Base-by-base conservation (phyloP, 2,888 invertebrate species). In the Bombylius major region DNA sequence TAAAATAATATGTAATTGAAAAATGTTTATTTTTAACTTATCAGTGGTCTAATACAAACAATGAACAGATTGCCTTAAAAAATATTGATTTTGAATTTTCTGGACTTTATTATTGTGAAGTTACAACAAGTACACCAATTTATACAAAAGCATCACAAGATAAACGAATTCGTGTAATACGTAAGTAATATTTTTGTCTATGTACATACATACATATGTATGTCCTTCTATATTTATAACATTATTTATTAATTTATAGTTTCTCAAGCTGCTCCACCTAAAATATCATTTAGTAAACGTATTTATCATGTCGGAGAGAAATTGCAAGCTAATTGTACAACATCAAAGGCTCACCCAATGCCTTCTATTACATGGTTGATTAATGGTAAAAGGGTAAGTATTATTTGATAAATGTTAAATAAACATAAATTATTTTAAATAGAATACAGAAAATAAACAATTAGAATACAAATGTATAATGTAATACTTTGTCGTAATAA, bases 91-190 rank as follows among this genome's bases (percentile, higher is more conserved):
- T 88, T 73, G 78, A 84, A 56, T 86, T 89, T 48, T 82, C 86
- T 13, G 90, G 89, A 33, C 77, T 81, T 54, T 92, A 90, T 75
- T 84, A 82, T 57, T 91, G 91, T 69, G 86, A 87, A 69, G 89
- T 90, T 34, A 87, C 89, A 55, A 82, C 87, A 67, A 85, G 87
- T 68, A 83, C 87, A 52, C 88, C 90, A 60, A 83, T 90, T 66
- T 89, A 86, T 73, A 87, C 87, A 46, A 87, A 88, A 76, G 82
- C 84, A 64, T 88, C 89, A 42, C 83, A 83, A 65, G 79, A 81
- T 65, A 86, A 86, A 70, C 82, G 87, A 71, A 77, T 90, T 65
- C 86, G 82, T 67, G 85, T 90, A 59, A 88, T 89, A 75, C 84
- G 90, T 89, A 73, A 81, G 87, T 81, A 39, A 9, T 39, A 2